Percentiles rank a stretch among this genome's conserved stretches.
These are phyloP conservation scores for Pseudochromis fuscus DNA, from an alignment of 2,797 vertebrate species.

Conservation along the genomic window DNA sequence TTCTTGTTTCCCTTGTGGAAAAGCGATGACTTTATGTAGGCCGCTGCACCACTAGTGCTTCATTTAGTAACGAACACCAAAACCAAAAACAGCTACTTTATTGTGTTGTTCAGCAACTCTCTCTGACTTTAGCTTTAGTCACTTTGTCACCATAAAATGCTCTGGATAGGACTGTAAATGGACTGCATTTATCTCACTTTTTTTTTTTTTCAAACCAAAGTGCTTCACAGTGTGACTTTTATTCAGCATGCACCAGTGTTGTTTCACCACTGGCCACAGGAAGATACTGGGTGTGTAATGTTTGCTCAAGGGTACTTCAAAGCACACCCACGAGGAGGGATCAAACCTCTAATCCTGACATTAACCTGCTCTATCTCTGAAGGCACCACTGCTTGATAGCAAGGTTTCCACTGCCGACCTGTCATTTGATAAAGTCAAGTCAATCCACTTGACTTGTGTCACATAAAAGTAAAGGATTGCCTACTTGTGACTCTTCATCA, in stretches of 20 bases:
- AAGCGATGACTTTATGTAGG: conserved; percentile 22
- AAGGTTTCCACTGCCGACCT: neutral
- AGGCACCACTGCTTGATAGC: neutral
- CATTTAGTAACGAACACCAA: conserved; percentile 15
- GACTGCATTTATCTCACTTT: conserved; percentile 32
- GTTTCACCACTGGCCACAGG: neutral
- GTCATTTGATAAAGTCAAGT: neutral
- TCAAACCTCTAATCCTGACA: conserved; percentile 24
- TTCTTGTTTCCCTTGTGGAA: conserved; percentile 11
- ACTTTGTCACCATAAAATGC: conserved; percentile 31
- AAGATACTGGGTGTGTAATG: conserved; percentile 7
- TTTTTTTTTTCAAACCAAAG: conserved; percentile 17
- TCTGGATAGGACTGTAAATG: conserved; percentile 31
- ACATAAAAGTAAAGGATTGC: neutral
- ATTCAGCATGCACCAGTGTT: conserved; percentile 3
- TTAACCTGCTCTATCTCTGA: conserved; percentile 1
- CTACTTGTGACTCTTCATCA: neutral
- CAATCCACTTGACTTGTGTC: neutral
- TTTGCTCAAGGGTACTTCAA: conserved; percentile 31
- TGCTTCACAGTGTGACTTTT: conserved; percentile 5
- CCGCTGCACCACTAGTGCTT: conserved; percentile 25
- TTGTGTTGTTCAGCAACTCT: neutral
- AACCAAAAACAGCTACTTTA: conserved; percentile 36
- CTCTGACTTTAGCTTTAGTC: conserved; percentile 11
- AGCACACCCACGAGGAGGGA: neutral